Evolutionary conservation across 2,888 invertebrate genomes (phyloP).

Genomic region (Hirtodrosophila confusa): DNA sequence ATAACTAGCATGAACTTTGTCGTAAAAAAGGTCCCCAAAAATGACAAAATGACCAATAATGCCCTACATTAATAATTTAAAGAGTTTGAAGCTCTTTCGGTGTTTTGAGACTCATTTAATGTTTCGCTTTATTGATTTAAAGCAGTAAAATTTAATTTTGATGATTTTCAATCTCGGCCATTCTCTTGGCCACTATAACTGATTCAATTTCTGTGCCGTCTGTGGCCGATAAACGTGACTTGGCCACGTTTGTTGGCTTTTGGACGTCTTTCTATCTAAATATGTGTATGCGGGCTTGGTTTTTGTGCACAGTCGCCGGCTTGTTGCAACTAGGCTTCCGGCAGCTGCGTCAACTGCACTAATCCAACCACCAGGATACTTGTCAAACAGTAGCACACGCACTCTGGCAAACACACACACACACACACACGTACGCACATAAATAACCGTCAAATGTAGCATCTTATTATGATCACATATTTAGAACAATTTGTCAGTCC

Average conservation of each 20-base stretch:
- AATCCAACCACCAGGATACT: conserved; percentile 29
- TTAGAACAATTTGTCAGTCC: conserved; percentile 24
- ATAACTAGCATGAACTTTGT: neutral
- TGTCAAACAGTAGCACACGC: conserved; percentile 5
- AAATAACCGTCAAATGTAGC: conserved; percentile 32
- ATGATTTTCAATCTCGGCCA: conserved; percentile 11
- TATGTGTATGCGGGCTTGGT: conserved; percentile 29
- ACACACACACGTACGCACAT: conserved; percentile 36
- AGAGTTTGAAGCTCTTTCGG: conserved; percentile 1
- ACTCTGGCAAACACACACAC: conserved; percentile 1
- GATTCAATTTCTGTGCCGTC: conserved; percentile 37
- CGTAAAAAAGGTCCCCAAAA: too few species aligned
- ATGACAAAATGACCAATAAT: neutral
- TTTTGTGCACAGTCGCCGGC: conserved; percentile 14
- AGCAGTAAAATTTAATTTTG: conserved; percentile 20
- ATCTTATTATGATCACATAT: conserved; percentile 27
- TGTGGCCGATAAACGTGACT: conserved; percentile 74
- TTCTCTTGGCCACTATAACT: conserved; percentile 7
- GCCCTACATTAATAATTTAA: conserved; percentile 13
- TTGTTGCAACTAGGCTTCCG: conserved; percentile 44
- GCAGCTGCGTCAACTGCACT: conserved; percentile 54
- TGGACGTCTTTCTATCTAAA: conserved; percentile 33
- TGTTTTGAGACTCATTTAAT: neutral
- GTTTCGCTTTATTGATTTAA: neutral
- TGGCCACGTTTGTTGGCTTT: conserved; percentile 60